A percentile compares a stretch with the other conserved stretches of the same genome.
phyloP scores from a whole-genome alignment of 2,888 invertebrate genomes.

The Dioctria linearis region DNA sequence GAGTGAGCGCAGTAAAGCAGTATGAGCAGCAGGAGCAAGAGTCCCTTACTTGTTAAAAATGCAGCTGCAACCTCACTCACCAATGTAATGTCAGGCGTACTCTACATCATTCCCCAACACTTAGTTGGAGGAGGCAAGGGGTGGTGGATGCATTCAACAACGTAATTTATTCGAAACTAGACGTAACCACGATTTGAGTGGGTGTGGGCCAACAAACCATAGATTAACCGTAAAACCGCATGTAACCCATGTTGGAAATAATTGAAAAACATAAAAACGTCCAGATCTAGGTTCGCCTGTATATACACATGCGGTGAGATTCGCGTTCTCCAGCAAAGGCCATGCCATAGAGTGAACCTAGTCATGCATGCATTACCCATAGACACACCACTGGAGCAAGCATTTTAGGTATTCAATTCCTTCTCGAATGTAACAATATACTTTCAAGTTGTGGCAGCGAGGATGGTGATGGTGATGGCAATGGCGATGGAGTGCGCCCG shows the following conservation, averaged over 20 bases:
- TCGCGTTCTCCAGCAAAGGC: background rate
- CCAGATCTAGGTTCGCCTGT: slow-evolving; percentile 24
- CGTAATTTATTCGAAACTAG: background rate
- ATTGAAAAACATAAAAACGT: slow-evolving; percentile 52
- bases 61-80: background rate
- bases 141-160: background rate
- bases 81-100: slow-evolving; percentile 1
- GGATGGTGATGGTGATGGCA: background rate
- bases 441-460: slow-evolving; percentile 30
- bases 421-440: slow-evolving; percentile 41
- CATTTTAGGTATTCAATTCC: slow-evolving; percentile 28
- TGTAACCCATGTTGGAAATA: slow-evolving; percentile 47
- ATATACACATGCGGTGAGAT: background rate
- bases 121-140: background rate
- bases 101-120: too few relatives aligned
- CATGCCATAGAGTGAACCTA: slow-evolving; percentile 9
- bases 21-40: too few relatives aligned
- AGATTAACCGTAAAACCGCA: slow-evolving; percentile 50
- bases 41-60: too few relatives aligned
- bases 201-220: slow-evolving; percentile 34
- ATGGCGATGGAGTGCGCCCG: too few relatives aligned
- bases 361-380: slow-evolving; percentile 25
- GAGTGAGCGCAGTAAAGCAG: too few relatives aligned
- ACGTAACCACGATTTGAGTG: slow-evolving; percentile 16
- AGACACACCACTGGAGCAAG: background rate